Evolutionary conservation across 2,113 vertebrate genomes (phyloP), one percentile per base, ranked within the genome.

Genomic region (Chionodraco myersi): DNA sequence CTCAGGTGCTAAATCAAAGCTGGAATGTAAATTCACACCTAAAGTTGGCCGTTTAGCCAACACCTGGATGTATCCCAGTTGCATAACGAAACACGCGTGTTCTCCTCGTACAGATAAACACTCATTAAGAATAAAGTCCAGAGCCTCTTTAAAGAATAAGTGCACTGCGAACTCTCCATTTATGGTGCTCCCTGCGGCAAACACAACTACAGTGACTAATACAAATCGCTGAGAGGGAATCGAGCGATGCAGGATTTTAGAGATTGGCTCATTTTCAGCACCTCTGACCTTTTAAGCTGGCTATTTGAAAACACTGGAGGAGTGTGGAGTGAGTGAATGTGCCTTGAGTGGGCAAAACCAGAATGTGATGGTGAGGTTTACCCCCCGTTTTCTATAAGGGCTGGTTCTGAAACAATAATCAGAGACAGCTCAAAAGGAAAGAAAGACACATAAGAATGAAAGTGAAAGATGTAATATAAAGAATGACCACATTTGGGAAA

Each of bases 251-350:
- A 51, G 61, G 68, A 84, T 60, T 59, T 61, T 3, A 49, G 61
- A 57, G 63, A 84, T 56, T 68, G 63, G 83, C 80, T 86, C 60
- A 48, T 86, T 87, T 79, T 82, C 74, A 77, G 66, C 56, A 84
- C 68, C 63, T 84, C 64, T 78, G 67, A 70, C 77, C 79, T 70
- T 58, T 77, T 49, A 72, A 76, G 44, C 58, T n/a, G 26, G 57
- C 16, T 82, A 53, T 82, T 80, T 86, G 71, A 72, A 79, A 79
- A 79, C 44, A 79, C 54, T 23, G 52, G 56, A 36, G 41, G 15
- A 21, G 52, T 2, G 5, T 62, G 26, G 10, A 34, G 56, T 12
- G 65, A 56, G 60, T 36, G 36, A 75, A 78, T 60, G 64, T 54
- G 77, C 72, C 60, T 6, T 12, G 61, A 71, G 23, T 30, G 61